A percentile compares a stretch with the other conserved stretches of the same genome.
Conservation (phyloP, 2,113 vertebrate species). For the Rhynchomys soricoides region DNA sequence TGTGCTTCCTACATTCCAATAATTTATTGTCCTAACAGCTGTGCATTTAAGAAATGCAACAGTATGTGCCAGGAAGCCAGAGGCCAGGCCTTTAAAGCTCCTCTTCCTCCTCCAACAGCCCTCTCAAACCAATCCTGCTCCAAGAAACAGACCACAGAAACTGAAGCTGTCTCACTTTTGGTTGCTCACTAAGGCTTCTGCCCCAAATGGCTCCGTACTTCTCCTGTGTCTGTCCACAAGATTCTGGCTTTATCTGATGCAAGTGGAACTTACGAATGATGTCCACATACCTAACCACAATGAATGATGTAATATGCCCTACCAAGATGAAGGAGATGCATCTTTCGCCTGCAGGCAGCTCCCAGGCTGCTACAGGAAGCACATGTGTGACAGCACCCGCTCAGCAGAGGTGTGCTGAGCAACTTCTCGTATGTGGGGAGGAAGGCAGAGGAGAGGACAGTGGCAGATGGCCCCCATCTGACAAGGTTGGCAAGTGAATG, state of each 20-base stretch:
- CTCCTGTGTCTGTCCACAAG: neutral
- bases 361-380: neutral
- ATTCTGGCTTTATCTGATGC: neutral
- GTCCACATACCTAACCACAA: neutral
- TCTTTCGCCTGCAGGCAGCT: neutral
- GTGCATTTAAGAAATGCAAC: neutral
- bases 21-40: neutral
- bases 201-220: neutral
- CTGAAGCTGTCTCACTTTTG: too few relatives aligned
- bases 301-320: neutral
- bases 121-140: neutral
- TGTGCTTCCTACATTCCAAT: neutral
- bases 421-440: neutral
- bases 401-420: neutral
- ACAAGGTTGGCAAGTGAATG: neutral
- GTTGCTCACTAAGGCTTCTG: neutral
- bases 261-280: neutral
- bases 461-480: neutral
- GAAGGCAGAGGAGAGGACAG: neutral
- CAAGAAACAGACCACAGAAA: neutral
- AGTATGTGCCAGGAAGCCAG: neutral
- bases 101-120: too few relatives aligned
- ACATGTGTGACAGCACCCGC: accelerated
- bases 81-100: neutral
- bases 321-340: neutral